Evolutionary conservation across 2,888 invertebrate genomes (phyloP).

Genomic region (Leptothorax acervorum): DNA sequence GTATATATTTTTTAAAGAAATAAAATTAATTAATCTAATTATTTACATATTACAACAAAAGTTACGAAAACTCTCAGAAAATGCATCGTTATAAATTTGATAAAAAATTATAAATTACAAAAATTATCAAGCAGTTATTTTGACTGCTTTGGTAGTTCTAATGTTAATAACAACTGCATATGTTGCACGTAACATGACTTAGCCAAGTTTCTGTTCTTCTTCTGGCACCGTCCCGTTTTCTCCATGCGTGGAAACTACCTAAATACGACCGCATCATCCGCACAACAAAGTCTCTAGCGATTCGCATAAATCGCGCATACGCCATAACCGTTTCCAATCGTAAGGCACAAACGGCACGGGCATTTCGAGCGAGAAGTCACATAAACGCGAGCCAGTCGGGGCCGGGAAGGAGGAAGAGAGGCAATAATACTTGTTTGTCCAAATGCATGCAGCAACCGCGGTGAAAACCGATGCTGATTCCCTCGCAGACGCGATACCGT

Average conservation of each 20-base stretch:
- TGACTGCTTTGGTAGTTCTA: not conserved
- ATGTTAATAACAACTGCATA: not conserved
- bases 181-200: not conserved
- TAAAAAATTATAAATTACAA: not conserved
- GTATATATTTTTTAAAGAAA: no score
- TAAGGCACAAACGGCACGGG: conserved; percentile 43
- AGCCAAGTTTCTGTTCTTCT: conserved; percentile 6
- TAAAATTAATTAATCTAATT: not conserved
- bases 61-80: not conserved
- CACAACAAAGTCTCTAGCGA: conserved; percentile 36
- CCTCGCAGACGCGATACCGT: conserved; percentile 63
- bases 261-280: conserved; percentile 15
- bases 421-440: conserved; percentile 49
- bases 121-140: not conserved
- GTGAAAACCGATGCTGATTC: conserved; percentile 67
- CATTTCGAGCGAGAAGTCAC: conserved; percentile 42
- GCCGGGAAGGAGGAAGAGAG: not conserved
- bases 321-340: conserved; percentile 45
- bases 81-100: not conserved
- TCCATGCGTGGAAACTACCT: not conserved
- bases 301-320: conserved; percentile 50
- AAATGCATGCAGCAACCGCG: conserved; percentile 53
- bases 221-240: not conserved
- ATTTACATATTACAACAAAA: not conserved
- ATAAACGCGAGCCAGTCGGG: conserved; percentile 28